These are phyloP conservation scores for Pao palembangensis DNA, from an alignment of 2,113 vertebrate genomes.

Conservation along the genomic window DNA sequence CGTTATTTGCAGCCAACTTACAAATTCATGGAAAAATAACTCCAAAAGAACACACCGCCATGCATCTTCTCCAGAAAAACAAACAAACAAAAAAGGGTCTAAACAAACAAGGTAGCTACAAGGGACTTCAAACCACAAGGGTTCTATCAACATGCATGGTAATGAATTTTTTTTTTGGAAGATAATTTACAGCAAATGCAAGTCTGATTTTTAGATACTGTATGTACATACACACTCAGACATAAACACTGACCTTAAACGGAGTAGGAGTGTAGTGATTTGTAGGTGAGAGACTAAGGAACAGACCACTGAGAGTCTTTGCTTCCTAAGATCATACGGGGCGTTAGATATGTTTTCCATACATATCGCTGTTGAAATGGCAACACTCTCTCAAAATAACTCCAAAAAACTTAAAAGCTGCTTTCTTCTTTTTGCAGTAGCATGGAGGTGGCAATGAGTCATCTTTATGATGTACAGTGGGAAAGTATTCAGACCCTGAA, in stretches of 20 bases:
- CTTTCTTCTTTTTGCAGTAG: constrained; percentile 16
- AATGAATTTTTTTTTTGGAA: constrained; percentile 54
- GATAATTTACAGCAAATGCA: constrained; percentile 39
- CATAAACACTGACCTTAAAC: constrained; percentile 87
- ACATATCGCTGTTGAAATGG: constrained; percentile 32
- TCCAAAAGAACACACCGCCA: constrained; percentile 58
- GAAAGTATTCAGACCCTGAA: too few relatives aligned
- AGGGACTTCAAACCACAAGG: constrained; percentile 59
- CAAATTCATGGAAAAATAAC: constrained; percentile 48
- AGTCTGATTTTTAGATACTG: constrained; percentile 36
- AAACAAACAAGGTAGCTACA: constrained; percentile 62
- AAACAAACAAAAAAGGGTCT: constrained; percentile 45
- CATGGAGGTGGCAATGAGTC: constrained; percentile 50
- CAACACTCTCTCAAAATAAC: not conserved
- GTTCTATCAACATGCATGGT: constrained; percentile 51
- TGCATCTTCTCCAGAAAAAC: constrained; percentile 60
- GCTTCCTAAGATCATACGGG: constrained; percentile 74
- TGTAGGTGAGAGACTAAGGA: constrained; percentile 83
- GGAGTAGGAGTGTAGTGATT: constrained; percentile 89
- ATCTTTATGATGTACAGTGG: constrained; percentile 19
- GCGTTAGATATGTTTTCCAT: too few relatives aligned
- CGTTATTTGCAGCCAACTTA: constrained; percentile 58
- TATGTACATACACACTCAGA: constrained; percentile 20
- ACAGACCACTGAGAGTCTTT: constrained; percentile 78
- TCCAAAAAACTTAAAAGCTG: not conserved